A percentile compares a stretch with the other conserved stretches of the same genome.
Evolutionary conservation across 2,888 invertebrate species (phyloP).

Genomic region (Pterostichus niger): DNA sequence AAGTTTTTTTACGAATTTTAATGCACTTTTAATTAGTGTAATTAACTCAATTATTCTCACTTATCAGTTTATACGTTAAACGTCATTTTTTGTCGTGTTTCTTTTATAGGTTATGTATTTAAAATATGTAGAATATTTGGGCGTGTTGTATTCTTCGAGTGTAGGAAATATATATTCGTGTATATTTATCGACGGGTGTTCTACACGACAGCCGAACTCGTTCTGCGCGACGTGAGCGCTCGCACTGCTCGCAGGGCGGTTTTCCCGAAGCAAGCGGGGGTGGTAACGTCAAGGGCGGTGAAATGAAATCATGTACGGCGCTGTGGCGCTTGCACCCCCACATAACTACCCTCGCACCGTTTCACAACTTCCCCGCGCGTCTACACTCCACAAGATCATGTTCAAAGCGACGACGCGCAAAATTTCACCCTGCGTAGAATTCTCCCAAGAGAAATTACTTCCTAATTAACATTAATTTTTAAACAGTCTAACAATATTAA

Average conservation of each 20-base stretch:
- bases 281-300: conserved; percentile 38
- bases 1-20: too few species aligned
- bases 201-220: not conserved
- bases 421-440: conserved; percentile 41
- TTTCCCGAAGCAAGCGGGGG: not conserved
- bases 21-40: conserved; percentile 1
- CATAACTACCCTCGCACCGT: conserved; percentile 27
- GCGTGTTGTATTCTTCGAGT: conserved; percentile 8
- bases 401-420: conserved; percentile 23
- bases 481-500: too few species aligned
- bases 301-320: conserved; percentile 56
- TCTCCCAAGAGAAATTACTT: not conserved
- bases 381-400: not conserved
- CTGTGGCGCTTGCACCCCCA: conserved; percentile 56
- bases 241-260: not conserved
- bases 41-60: conserved; percentile 11
- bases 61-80: not conserved
- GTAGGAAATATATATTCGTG: not conserved
- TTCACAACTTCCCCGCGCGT: not conserved
- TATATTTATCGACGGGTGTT: not conserved
- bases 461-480: not conserved
- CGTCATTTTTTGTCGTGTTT: not conserved
- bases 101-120: conserved; percentile 28
- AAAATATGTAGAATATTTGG: conserved; percentile 9
- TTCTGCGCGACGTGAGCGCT: conserved; percentile 10